Evolutionary conservation across 2,113 vertebrate species (phyloP).

Genomic region (Tretioscincus oriximinensis): DNA sequence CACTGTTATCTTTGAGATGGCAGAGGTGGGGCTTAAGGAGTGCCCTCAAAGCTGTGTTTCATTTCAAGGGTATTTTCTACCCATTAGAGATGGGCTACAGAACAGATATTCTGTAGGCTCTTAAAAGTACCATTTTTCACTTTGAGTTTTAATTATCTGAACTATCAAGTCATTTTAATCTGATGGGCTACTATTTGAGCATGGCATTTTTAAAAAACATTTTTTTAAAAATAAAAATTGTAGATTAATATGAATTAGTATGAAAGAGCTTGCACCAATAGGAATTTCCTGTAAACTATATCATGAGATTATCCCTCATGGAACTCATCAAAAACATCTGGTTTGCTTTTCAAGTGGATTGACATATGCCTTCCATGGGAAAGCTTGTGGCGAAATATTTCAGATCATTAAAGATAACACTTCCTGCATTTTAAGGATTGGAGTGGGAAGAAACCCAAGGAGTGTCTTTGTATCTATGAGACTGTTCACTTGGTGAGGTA

Average conservation of each 20-base stretch:
- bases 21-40: too few species aligned
- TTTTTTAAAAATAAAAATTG: too few species aligned
- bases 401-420: background rate
- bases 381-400: background rate
- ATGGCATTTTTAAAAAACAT: background rate
- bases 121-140: too few species aligned
- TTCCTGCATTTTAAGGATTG: background rate
- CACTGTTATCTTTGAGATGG: too few species aligned
- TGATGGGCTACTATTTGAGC: too few species aligned
- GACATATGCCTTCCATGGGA: background rate
- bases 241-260: too few species aligned
- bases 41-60: too few species aligned
- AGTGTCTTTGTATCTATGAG: background rate
- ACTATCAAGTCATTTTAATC: too few species aligned
- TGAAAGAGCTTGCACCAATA: background rate
- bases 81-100: background rate
- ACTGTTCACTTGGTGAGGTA: slow-evolving; percentile 4
- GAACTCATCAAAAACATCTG: background rate
- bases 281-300: background rate
- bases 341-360: background rate
- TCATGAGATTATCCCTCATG: background rate
- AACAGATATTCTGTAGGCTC: background rate
- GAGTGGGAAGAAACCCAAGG: background rate
- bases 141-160: too few species aligned
- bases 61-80: too few species aligned